phyloP scores from a whole-genome alignment of 2,113 vertebrate genomes.

The Chunga burmeisteri region DNA sequence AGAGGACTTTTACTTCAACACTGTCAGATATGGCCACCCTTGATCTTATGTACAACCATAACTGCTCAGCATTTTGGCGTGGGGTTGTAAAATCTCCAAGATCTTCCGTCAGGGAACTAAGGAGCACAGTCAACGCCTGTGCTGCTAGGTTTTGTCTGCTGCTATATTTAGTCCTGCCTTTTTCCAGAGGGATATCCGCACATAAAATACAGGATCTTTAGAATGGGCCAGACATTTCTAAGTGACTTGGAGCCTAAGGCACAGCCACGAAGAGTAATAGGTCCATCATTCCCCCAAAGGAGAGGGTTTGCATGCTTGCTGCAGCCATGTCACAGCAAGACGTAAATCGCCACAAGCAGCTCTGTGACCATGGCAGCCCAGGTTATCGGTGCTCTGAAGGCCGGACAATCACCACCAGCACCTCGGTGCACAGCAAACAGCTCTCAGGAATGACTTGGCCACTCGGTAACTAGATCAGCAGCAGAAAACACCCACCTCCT shows the following conservation, averaged over 20 bases:
- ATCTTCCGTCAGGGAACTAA: not conserved
- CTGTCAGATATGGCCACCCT: not conserved
- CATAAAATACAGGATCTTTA: not conserved
- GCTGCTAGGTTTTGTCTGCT: not conserved
- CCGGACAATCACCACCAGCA: not conserved
- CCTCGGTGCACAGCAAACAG: not conserved
- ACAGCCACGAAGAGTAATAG: not conserved
- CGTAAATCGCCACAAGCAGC: not conserved
- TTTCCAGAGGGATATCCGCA: not conserved
- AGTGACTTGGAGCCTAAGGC: not conserved
- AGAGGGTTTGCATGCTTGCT: not conserved
- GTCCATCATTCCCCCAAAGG: not conserved
- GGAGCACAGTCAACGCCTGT: not conserved
- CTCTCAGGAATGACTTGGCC: not conserved
- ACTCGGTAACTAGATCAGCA: not conserved
- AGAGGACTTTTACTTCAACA: not conserved
- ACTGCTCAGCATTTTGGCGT: not conserved
- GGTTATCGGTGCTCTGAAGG: not conserved
- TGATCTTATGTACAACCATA: not conserved
- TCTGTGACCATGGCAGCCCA: rapidly evolving
- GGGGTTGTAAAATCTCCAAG: not conserved
- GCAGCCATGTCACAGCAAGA: not conserved
- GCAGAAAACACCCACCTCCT: not conserved
- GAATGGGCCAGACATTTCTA: not conserved
- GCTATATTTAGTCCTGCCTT: not conserved